Base-by-base conservation (phyloP, 2,113 vertebrate genomes). In the Chauna torquata region DNA sequence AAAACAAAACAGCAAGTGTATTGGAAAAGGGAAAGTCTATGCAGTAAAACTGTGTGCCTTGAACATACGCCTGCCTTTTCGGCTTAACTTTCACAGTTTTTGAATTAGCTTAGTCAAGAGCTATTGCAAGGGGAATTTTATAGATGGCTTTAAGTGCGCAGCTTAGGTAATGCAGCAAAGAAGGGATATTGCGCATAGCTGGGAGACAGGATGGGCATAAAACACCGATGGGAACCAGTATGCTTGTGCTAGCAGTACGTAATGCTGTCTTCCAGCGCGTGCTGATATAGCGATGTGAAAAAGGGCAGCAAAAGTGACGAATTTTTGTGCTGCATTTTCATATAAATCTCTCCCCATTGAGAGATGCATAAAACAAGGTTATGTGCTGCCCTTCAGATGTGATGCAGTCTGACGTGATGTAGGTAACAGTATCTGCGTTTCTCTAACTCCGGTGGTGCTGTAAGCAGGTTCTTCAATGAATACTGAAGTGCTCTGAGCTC, bases 221-320 rank as follows among this genome's bases (percentile, higher is more conserved):
- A 49, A 45, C 7, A 4, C 42, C 42, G 38, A 4, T 62, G 52
- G 62, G 42, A 82, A 10, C n/a, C 19, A 32, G 1, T 2, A 2
- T 61, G 32, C 28, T 20, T 38, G 5, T 76, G 72, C 65, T 49
- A 59, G 42, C 27, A 32, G 3, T 18, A 9, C 19, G 44, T 30
- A 40, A 40, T 0, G 0, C 30, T 45, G 45, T 49, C 34, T 57
- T 24, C 15, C 40, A n/a, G 55, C 17, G 9, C 1, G 0, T 45
- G 34, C 66, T 64, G 61, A 7, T 49, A 17, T 19, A 23, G 19
- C 8, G 61, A 32, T 44, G 2, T 38, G 42, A 42, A 52, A 42
- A 42, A 55, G 64, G 25, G 25, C 40, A 24, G 55, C 42, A 23
- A 13, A 58, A 76, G 19, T 23, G 36, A 16, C 79, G 50, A 4